phyloP scores from a whole-genome alignment of 2,113 vertebrate genomes.

The Syngnathus typhle region DNA sequence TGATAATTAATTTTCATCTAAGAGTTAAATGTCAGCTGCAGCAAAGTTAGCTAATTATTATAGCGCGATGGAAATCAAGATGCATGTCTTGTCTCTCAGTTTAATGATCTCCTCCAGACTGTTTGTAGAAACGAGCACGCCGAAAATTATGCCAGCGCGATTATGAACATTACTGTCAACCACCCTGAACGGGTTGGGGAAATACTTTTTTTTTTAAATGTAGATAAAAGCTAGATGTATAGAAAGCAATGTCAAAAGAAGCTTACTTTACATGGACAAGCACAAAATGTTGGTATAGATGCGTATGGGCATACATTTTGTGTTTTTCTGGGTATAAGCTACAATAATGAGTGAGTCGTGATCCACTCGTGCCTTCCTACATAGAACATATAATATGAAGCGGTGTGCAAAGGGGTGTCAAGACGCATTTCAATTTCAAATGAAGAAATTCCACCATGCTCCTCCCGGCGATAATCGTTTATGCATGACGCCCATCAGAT shows the following conservation, averaged over 20 bases:
- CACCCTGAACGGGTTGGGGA: neutral
- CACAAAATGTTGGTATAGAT: neutral
- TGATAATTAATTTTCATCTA: slow-evolving; percentile 32
- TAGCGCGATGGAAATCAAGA: neutral
- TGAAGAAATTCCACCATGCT: too few species aligned
- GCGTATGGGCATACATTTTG: too few species aligned
- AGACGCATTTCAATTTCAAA: too few species aligned
- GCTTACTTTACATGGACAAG: neutral
- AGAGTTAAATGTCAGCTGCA: slow-evolving; percentile 3
- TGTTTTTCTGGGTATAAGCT: too few species aligned
- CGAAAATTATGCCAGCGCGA: neutral
- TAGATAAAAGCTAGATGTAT: too few species aligned
- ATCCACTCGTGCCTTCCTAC: too few species aligned
- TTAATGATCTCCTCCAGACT: neutral
- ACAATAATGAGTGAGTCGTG: too few species aligned
- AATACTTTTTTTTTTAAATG: neutral
- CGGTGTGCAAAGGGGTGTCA: too few species aligned
- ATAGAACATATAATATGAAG: too few species aligned
- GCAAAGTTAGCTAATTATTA: neutral
- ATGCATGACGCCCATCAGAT: too few species aligned
- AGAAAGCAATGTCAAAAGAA: too few species aligned
- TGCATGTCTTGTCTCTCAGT: neutral
- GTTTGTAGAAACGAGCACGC: neutral
- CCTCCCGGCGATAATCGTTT: too few species aligned
- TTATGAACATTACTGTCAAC: neutral